Base-by-base conservation (phyloP, 2,797 vertebrate genomes). In the Mionectes olivaceus region DNA sequence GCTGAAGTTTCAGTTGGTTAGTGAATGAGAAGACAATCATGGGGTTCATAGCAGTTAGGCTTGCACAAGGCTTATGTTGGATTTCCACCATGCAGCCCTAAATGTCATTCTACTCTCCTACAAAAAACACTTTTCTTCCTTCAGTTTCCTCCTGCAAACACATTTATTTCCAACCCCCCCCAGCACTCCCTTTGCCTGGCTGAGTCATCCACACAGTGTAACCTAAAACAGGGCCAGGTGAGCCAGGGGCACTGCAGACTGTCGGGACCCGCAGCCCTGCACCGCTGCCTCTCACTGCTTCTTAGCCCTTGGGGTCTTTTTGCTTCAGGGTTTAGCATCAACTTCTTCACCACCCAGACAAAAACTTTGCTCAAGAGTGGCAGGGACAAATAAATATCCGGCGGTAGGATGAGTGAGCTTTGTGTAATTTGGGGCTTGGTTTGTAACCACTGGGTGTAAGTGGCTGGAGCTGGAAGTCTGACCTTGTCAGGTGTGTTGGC, bases 191-290 rank as follows among this genome's bases (percentile, higher is more conserved):
- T 79, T 24, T 83, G 50, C 30, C 61, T 7, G 2, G 43, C 46
- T 74, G 64, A 89, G 33, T 90, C 87, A 85, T 46, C 27, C 44
- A 4, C 1, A 1, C 1, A 3, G 50, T 35, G 43, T 77, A 87
- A 77, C 65, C 68, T 69, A 85, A 84, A 87, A 49, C 28, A 52
- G 75, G 67, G 65, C 30, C 63, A 37, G 43, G 19, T 0, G 0
- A 90, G 74, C 47, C 47, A 43, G 49, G 50, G 44, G 64, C 59
- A 60, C 57, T 0, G 0, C 63, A 33, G 77, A 19, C 61, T 75
- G 33, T 39, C 0, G 1, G 37, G 33, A 39, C 63, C 41, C 0
- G 0, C 13, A 22, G 37, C 60, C 56, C 64, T 70, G 67, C 0
- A 0, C 73, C 43, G 2, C 19, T 28, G 13, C 27, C 46, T 50